These are phyloP conservation scores for rat (Rattus norvegicus) DNA, from an alignment of 2,113 vertebrate species.

Conservation along the genomic window GRCr8 NC_086020.1:148295001-148295500, in stretches of 20 bases:
- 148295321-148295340: background rate
- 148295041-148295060: slow-evolving; percentile 37
- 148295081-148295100: slow-evolving; percentile 47
- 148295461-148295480: background rate
- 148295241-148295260: slow-evolving; percentile 23
- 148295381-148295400: background rate
- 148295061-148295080: background rate
- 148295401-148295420: background rate
- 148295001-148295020: slow-evolving; percentile 9
- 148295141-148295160: background rate
- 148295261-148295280: slow-evolving; percentile 21
- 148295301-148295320: background rate
- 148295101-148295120: slow-evolving; percentile 24
- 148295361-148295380: background rate
- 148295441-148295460: background rate
- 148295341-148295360: background rate
- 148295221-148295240: slow-evolving; percentile 19
- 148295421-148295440: background rate
- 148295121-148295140: background rate
- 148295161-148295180: slow-evolving; percentile 7
- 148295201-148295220: slow-evolving; percentile 17
- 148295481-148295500: background rate
- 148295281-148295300: background rate
- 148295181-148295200: background rate
- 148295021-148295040: slow-evolving; percentile 23